Base-by-base conservation (phyloP, 2,797 vertebrate genomes). In the Decapterus maruadsi region DNA sequence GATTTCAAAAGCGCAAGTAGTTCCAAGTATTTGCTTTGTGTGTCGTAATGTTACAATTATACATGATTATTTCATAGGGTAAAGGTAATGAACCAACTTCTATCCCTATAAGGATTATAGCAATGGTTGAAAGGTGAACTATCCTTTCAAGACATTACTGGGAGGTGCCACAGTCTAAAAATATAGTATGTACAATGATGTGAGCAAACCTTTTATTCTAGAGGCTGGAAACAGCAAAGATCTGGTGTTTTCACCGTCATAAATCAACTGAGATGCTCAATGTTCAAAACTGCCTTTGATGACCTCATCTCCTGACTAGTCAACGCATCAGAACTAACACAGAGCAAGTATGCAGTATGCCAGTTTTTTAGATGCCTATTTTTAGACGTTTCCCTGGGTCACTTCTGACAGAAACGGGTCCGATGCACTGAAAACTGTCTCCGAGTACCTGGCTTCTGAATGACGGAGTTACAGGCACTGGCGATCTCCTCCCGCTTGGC, bases 401-500 rank as follows among this genome's bases (percentile, higher is more conserved):
- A 40, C 11, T 31, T 29, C 10, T 14, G 31, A 55, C 4, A 46
- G 1, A 11, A 55, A 11, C 38, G 19, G 2, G 40, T 11, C 8
- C 0, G 2, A 4, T 12, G 1, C 20, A 20, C 20, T 40, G 0
- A 20, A 20, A 6, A 19, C n/a, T 26, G 26, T 31, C 20, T 26
- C 43, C 4, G 34, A 5, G 29, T 80, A 95, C 95, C 94, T 89
- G 96, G 96, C 91, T 96, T 96, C 82, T 96, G 95, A 81, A 96
- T 96, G 89, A 96, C 95, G 2, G 95, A 95, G 85, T 96, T 96
- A 58, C 96, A 96, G 82, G 95, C 93, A 26, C 94, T 95, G 80
- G 96, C 96, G 2, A 96, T 96, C 92, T 96, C 96, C 84, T 96
- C 96, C 34, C 96, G 90, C 88, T 95, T 95, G 0, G 94, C 94